These are phyloP conservation scores for Thalpophila matura DNA, from an alignment of 2,888 invertebrate genomes.

Conservation along the genomic window DNA sequence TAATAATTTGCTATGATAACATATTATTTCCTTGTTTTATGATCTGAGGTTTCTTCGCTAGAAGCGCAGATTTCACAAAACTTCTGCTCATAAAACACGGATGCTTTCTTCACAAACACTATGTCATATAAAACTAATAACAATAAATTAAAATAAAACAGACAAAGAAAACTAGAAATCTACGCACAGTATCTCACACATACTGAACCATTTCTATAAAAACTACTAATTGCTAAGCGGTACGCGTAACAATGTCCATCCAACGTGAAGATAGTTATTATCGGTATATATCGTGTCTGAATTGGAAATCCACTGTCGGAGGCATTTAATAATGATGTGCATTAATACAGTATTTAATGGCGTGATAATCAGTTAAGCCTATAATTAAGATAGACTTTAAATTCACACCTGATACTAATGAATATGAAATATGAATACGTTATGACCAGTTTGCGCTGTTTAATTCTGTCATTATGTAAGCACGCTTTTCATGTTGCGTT, in stretches of 20 bases:
- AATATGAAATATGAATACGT: slow-evolving; percentile 12
- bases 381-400: slow-evolving; percentile 34
- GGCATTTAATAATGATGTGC: slow-evolving; percentile 43
- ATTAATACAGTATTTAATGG: slow-evolving; percentile 28
- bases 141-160: slow-evolving; percentile 33
- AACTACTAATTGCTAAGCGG: slow-evolving; percentile 33
- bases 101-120: not conserved
- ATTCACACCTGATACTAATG: slow-evolving; percentile 25
- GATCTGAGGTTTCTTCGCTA: too few relatives aligned
- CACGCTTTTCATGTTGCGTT: too few relatives aligned
- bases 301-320: slow-evolving; percentile 48
- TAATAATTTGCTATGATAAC: too few relatives aligned
- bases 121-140: not conserved
- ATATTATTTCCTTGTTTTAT: too few relatives aligned
- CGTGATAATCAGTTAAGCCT: slow-evolving; percentile 27
- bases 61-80: not conserved
- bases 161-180: slow-evolving; percentile 38
- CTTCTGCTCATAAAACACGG: slow-evolving; percentile 12
- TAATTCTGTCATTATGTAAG: slow-evolving; percentile 3
- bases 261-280: slow-evolving; percentile 48
- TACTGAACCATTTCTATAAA: slow-evolving; percentile 32
- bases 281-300: slow-evolving; percentile 36
- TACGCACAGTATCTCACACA: slow-evolving; percentile 14
- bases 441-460: slow-evolving; percentile 7
- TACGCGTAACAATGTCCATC: slow-evolving; percentile 47